A percentile compares a stretch with the other conserved stretches of the same genome.
These are phyloP conservation scores for Perdita meconis DNA, from an alignment of 2,888 invertebrate genomes.

Conservation along the genomic window DNA sequence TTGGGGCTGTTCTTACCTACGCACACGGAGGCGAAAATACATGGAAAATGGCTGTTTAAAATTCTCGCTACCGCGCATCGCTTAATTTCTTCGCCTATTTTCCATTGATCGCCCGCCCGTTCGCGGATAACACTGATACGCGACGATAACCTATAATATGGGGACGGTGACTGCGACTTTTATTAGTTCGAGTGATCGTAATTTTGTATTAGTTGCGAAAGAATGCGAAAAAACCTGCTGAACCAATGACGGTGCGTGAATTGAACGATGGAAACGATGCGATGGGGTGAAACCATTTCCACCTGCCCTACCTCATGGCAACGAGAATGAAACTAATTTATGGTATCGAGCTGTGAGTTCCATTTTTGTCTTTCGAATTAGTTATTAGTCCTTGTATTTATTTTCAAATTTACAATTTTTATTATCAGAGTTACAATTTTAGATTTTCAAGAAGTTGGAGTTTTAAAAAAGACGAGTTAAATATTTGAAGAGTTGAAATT, in stretches of 20 bases:
- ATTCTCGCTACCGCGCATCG: constrained; percentile 11
- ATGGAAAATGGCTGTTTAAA: constrained; percentile 17
- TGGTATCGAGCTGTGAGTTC: too few species aligned
- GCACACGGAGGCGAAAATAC: not conserved
- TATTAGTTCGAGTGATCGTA: constrained; percentile 18
- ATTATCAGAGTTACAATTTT: too few species aligned
- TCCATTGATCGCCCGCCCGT: constrained; percentile 17
- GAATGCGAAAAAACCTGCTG: not conserved
- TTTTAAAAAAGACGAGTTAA: too few species aligned
- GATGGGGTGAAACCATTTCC: too few species aligned
- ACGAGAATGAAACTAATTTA: too few species aligned
- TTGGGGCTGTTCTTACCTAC: not conserved
- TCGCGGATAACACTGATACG: constrained; percentile 20
- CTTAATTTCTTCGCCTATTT: constrained; percentile 25
- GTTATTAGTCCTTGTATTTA: too few species aligned
- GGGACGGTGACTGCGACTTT: not conserved
- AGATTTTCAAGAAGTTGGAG: too few species aligned
- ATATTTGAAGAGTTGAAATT: too few species aligned
- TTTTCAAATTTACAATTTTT: too few species aligned
- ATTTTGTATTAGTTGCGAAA: constrained; percentile 16
- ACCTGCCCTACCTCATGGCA: too few species aligned
- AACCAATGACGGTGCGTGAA: not conserved
- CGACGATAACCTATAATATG: constrained; percentile 19
- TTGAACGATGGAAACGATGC: not conserved
- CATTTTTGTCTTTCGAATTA: too few species aligned